phyloP scores from a whole-genome alignment of 2,113 vertebrate species.

The Tragelaphus buxtoni region DNA sequence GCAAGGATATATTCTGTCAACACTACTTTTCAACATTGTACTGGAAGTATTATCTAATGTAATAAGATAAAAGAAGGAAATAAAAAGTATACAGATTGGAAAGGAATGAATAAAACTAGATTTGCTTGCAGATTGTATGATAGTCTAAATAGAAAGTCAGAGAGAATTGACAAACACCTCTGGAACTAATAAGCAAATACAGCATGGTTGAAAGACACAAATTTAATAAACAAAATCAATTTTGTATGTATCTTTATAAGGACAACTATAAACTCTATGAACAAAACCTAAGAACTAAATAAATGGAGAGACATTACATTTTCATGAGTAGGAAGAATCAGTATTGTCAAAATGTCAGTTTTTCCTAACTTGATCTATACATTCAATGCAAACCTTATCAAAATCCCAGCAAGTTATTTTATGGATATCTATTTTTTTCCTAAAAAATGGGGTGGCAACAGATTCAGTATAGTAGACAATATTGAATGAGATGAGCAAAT shows the following conservation, averaged over 20 bases:
- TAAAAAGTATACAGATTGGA: background rate
- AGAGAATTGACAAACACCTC: background rate
- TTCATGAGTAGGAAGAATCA: background rate
- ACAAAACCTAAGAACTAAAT: background rate
- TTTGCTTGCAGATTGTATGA: background rate
- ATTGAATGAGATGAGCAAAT: background rate
- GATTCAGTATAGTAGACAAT: background rate
- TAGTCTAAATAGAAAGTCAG: background rate
- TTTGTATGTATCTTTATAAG: background rate
- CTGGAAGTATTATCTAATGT: background rate
- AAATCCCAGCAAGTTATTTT: background rate
- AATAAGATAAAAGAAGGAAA: background rate
- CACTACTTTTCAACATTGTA: background rate
- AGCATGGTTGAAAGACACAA: background rate
- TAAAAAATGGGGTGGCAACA: background rate
- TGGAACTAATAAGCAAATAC: background rate
- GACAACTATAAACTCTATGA: background rate
- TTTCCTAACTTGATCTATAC: background rate
- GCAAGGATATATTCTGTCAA: background rate
- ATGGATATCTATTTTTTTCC: background rate
- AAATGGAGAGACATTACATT: background rate
- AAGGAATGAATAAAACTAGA: background rate
- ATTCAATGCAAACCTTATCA: background rate
- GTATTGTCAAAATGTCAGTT: background rate
- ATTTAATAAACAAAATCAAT: background rate